These are phyloP conservation scores for Tholera decimalis DNA, from an alignment of 2,888 invertebrate species.

Conservation along the genomic window DNA sequence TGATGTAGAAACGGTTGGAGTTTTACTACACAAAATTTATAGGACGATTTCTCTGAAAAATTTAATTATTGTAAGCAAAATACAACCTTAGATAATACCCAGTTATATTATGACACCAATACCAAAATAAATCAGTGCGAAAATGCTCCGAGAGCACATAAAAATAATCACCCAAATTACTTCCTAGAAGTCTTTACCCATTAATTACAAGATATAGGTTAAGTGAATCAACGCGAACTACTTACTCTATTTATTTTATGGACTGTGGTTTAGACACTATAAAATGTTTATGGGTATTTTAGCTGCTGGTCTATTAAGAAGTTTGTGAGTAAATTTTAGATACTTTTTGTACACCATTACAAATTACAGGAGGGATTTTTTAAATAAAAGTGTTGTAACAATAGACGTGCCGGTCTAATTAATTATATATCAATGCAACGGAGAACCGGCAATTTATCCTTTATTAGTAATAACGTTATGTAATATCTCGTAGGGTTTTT, in stretches of 20 bases:
- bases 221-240: conserved; percentile 47
- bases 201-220: conserved; percentile 52
- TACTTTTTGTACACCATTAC: too few species aligned
- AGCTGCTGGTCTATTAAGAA: conserved; percentile 29
- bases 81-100: neutral
- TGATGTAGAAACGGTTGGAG: too few species aligned
- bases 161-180: conserved; percentile 36
- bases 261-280: conserved; percentile 29
- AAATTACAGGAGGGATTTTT: too few species aligned
- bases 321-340: conserved; percentile 37
- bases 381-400: too few species aligned
- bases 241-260: conserved; percentile 30
- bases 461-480: too few species aligned
- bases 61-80: too few species aligned
- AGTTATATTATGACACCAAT: conserved; percentile 3
- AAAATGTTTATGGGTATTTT: conserved; percentile 54
- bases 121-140: conserved; percentile 33
- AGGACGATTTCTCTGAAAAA: too few species aligned
- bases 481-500: too few species aligned
- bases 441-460: too few species aligned
- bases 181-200: conserved; percentile 42
- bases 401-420: too few species aligned
- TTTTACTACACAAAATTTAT: too few species aligned
- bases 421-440: too few species aligned
- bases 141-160: conserved; percentile 10